Evolutionary conservation across 2,113 vertebrate species (phyloP).

Genomic region (Mormoops blainvillei): DNA sequence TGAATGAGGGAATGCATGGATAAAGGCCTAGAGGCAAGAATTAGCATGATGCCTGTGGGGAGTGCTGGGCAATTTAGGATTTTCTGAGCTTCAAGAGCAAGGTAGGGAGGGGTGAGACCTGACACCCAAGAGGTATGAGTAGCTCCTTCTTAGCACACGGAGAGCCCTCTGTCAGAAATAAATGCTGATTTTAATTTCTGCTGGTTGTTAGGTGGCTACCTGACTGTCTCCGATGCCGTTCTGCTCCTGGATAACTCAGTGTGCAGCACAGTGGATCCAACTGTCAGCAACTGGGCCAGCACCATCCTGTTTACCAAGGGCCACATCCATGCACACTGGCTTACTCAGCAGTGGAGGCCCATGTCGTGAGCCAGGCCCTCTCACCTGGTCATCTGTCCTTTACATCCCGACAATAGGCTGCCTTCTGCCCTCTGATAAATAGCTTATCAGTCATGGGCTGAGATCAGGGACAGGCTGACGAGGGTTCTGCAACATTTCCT

Average conservation of each 20-base stretch:
- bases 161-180: not conserved
- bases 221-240: not conserved
- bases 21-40: not conserved
- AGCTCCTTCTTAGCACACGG: not conserved
- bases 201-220: not conserved
- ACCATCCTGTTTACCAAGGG: constrained; percentile 29
- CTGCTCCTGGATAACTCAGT: not conserved
- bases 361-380: not conserved
- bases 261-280: not conserved
- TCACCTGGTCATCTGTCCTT: constrained; percentile 4
- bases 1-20: not conserved
- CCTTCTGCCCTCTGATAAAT: constrained; percentile 46
- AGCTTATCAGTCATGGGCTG: constrained; percentile 34
- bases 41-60: not conserved
- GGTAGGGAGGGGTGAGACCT: not conserved
- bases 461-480: not conserved
- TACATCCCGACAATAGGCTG: constrained; percentile 18
- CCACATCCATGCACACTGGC: not conserved
- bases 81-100: not conserved
- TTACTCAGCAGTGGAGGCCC: not conserved
- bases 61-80: not conserved
- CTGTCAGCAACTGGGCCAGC: not conserved
- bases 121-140: not conserved
- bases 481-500: constrained; percentile 49
- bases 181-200: not conserved